A percentile compares a stretch with the other conserved stretches of the same genome.
Conservation (phyloP, 2,113 vertebrate genomes). For the Emydura subglobosa region DNA sequence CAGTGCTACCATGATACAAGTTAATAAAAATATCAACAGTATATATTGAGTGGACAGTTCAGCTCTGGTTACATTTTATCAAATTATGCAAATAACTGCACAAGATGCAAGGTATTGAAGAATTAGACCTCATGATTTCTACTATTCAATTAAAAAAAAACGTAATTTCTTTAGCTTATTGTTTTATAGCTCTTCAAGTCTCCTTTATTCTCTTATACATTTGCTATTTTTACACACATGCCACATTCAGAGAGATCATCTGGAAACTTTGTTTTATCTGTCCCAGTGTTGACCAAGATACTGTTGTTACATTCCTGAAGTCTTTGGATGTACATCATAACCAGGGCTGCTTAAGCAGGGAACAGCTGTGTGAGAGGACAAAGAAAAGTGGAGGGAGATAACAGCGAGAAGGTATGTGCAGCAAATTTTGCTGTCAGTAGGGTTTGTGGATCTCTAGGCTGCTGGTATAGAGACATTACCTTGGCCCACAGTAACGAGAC, state of each 20-base stretch:
- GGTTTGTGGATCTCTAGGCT: background rate
- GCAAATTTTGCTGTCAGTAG: background rate
- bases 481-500: background rate
- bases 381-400: background rate
- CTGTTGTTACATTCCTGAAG: background rate
- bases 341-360: background rate
- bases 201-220: background rate
- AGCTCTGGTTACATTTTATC: background rate
- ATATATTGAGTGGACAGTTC: background rate
- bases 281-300: background rate
- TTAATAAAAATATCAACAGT: background rate
- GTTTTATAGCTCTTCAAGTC: background rate
- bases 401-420: background rate
- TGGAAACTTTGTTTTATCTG: background rate
- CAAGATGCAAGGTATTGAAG: accelerated
- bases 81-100: background rate
- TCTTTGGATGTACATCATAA: background rate
- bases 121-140: background rate
- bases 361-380: conserved; percentile 61
- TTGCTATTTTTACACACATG: background rate
- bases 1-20: background rate
- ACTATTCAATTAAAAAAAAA: background rate
- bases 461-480: background rate
- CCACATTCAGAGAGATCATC: background rate
- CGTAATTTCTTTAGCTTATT: background rate